Evolutionary conservation across 2,797 vertebrate species (phyloP).

Genomic region (Leucoraja ocellata): DNA sequence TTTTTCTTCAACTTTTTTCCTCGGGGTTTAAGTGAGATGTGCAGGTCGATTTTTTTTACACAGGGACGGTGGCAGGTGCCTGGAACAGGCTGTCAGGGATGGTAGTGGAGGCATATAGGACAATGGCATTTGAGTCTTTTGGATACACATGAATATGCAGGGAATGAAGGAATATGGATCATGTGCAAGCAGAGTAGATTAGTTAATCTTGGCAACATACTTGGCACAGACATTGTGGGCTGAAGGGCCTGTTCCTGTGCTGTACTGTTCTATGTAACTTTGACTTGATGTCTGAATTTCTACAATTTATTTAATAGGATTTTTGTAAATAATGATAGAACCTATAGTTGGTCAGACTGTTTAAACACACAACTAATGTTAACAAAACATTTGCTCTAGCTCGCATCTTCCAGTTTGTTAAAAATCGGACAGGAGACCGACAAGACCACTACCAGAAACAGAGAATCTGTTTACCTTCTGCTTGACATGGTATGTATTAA

Average conservation of each 20-base stretch:
- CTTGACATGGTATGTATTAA: slow-evolving; percentile 83
- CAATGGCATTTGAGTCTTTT: neutral
- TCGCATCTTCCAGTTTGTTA: slow-evolving; percentile 90
- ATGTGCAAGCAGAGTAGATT: too few relatives aligned
- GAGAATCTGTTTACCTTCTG: slow-evolving; percentile 94
- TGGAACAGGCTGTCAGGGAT: too few relatives aligned
- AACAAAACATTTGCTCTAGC: slow-evolving; percentile 53
- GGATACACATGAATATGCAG: too few relatives aligned
- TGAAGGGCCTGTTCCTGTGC: too few relatives aligned
- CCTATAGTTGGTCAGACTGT: neutral
- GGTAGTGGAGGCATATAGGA: neutral
- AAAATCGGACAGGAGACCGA: slow-evolving; percentile 98
- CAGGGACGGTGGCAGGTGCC: too few relatives aligned
- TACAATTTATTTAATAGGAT: neutral
- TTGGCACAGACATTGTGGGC: too few relatives aligned
- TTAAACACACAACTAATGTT: neutral
- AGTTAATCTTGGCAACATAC: too few relatives aligned
- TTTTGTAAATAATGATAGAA: too few relatives aligned
- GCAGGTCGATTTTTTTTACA: too few relatives aligned
- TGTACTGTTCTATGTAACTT: neutral
- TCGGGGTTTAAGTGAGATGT: too few relatives aligned
- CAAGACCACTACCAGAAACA: slow-evolving; percentile 92
- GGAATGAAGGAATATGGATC: too few relatives aligned
- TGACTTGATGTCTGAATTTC: neutral
- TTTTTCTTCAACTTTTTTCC: too few relatives aligned